These are phyloP conservation scores for Nemopilema nomurai DNA, from an alignment of 30 jellyfish, hydroid and myxozoan species.

Conservation along the genomic window DNA sequence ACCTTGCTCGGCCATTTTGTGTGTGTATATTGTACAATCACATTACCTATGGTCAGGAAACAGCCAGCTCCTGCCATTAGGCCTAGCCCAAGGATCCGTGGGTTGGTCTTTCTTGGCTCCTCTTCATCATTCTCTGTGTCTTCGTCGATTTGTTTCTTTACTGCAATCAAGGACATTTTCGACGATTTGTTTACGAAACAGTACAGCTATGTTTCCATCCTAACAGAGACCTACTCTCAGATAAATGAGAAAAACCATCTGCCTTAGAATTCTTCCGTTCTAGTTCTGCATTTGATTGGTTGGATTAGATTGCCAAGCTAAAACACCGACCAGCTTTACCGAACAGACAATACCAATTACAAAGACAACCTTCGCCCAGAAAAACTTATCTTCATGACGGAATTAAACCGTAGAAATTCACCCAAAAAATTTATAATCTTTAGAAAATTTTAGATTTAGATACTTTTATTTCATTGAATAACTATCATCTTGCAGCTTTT, in stretches of 20 bases:
- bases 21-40: constrained; percentile 73
- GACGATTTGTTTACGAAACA: neutral
- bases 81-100: constrained; percentile 71
- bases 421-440: too few species aligned
- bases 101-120: constrained; percentile 29
- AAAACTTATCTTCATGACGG: too few species aligned
- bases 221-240: neutral
- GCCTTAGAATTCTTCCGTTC: constrained; percentile 44
- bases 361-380: too few species aligned
- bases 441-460: too few species aligned
- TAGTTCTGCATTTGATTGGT: constrained; percentile 13
- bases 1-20: constrained; percentile 40
- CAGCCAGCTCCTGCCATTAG: constrained; percentile 98
- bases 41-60: constrained; percentile 88
- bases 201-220: neutral
- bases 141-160: neutral
- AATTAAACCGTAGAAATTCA: too few species aligned
- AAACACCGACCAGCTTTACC: neutral
- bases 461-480: too few species aligned
- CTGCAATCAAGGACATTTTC: constrained; percentile 21
- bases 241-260: constrained; percentile 15
- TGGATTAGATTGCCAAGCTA: neutral
- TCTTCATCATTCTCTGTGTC: constrained; percentile 22
- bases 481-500: too few species aligned
- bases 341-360: too few species aligned